Evolutionary conservation across 2,888 invertebrate species (phyloP).

Genomic region (Hemistola chrysoprasaria): DNA sequence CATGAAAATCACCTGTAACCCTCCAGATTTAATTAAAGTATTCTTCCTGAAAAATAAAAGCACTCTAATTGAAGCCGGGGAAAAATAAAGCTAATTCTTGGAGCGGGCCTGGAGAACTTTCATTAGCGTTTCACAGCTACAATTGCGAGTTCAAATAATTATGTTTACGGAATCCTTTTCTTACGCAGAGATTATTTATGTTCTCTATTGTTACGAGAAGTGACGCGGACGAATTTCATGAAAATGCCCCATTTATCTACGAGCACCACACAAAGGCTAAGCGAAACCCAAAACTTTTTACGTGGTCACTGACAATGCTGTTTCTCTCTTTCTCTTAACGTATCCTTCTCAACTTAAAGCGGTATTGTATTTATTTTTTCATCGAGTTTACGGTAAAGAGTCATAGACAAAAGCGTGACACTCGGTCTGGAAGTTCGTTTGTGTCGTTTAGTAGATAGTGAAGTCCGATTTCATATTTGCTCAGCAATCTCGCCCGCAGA

Average conservation of each 20-base stretch:
- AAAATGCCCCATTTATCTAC: slow-evolving; percentile 79
- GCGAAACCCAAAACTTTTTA: slow-evolving; percentile 79
- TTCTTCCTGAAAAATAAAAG: slow-evolving; percentile 63
- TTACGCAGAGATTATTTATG: slow-evolving; percentile 79
- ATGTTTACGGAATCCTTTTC: slow-evolving; percentile 81
- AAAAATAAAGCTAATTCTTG: slow-evolving; percentile 67
- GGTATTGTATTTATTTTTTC: slow-evolving; percentile 57
- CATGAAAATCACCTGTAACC: slow-evolving; percentile 47
- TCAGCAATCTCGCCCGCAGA: slow-evolving; percentile 66
- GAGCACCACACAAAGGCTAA: slow-evolving; percentile 74
- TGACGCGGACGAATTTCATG: slow-evolving; percentile 79
- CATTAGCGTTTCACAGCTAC: slow-evolving; percentile 75
- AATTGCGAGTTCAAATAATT: slow-evolving; percentile 80
- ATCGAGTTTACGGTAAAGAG: slow-evolving; percentile 38
- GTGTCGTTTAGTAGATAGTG: slow-evolving; percentile 46
- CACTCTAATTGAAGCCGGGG: slow-evolving; percentile 62
- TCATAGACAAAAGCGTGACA: slow-evolving; percentile 33
- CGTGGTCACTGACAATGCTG: slow-evolving; percentile 77
- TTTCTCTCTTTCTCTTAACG: slow-evolving; percentile 73
- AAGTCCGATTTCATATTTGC: slow-evolving; percentile 64
- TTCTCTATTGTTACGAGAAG: slow-evolving; percentile 75
- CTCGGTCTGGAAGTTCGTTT: slow-evolving; percentile 38
- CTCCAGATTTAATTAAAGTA: slow-evolving; percentile 63
- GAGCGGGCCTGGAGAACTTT: slow-evolving; percentile 65
- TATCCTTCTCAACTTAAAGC: slow-evolving; percentile 65